These are phyloP conservation scores for Lysandra bellargus DNA, from an alignment of 2,888 invertebrate genomes.

Conservation along the genomic window DNA sequence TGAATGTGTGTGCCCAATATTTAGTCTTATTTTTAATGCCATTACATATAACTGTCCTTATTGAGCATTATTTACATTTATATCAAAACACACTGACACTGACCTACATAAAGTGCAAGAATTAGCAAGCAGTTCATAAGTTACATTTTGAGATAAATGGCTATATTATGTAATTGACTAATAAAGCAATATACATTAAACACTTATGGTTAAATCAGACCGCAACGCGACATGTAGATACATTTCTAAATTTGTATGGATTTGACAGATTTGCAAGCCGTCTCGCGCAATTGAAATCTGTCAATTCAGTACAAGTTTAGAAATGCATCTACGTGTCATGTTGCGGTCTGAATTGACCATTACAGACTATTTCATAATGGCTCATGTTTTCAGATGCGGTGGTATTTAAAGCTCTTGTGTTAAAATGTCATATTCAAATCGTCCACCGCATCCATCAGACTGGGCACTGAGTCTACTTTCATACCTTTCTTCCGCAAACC, in stretches of 20 bases:
- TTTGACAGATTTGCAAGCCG: too few species aligned
- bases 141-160: not conserved
- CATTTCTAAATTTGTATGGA: too few species aligned
- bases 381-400: not conserved
- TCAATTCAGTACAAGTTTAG: too few species aligned
- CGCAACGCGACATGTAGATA: too few species aligned
- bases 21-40: not conserved
- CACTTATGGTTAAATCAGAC: not conserved
- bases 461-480: slow-evolving; percentile 81
- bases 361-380: not conserved
- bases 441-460: slow-evolving; percentile 84
- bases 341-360: too few species aligned
- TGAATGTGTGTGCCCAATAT: not conserved
- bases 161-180: not conserved
- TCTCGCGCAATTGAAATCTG: too few species aligned
- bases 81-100: not conserved
- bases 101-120: not conserved
- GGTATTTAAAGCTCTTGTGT: not conserved
- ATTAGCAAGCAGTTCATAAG: not conserved
- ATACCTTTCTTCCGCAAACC: slow-evolving; percentile 84
- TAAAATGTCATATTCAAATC: slow-evolving; percentile 62
- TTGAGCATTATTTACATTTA: not conserved
- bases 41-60: not conserved
- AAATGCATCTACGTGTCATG: too few species aligned
- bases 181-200: not conserved